phyloP scores from a whole-genome alignment of 2,113 vertebrate genomes.

The Rhinogobius similis region DNA sequence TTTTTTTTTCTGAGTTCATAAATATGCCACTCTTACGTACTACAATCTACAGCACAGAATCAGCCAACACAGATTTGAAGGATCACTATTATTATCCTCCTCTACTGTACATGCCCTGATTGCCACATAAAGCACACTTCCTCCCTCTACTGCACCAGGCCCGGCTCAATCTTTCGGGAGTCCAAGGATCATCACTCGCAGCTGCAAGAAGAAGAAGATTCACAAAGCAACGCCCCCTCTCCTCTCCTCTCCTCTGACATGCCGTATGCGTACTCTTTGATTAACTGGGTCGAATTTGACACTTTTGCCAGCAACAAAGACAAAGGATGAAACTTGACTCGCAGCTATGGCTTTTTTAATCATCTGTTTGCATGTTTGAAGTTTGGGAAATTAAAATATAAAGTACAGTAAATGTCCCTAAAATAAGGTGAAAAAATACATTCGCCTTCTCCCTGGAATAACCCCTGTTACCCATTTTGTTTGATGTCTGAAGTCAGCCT shows the following conservation, averaged over 20 bases:
- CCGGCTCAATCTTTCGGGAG: constrained; percentile 31
- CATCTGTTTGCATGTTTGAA: constrained; percentile 44
- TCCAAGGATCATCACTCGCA: constrained; percentile 42
- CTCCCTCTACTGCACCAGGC: constrained; percentile 31
- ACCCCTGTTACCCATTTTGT: constrained; percentile 27
- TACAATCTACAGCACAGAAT: background rate
- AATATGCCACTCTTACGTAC: background rate
- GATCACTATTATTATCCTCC: constrained; percentile 14
- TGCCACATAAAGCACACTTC: constrained; percentile 29
- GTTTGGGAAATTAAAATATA: constrained; percentile 36
- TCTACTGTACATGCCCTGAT: constrained; percentile 37
- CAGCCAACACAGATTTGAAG: constrained; percentile 28
- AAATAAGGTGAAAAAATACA: constrained; percentile 51
- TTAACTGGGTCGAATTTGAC: constrained; percentile 61
- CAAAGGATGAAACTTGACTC: constrained; percentile 38
- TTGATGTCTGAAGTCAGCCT: constrained; percentile 52
- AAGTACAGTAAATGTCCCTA: constrained; percentile 59
- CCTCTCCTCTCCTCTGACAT: constrained; percentile 48
- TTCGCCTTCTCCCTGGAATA: constrained; percentile 20
- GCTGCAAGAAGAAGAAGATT: constrained; percentile 38
- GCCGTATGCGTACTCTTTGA: constrained; percentile 58
- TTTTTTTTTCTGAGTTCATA: background rate
- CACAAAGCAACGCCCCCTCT: constrained; percentile 53
- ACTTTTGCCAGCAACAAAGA: constrained; percentile 48
- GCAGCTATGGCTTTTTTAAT: constrained; percentile 52